These are phyloP conservation scores for Lissonota sp. DNA, from an alignment of 2,888 invertebrate genomes.

Conservation along the genomic window DNA sequence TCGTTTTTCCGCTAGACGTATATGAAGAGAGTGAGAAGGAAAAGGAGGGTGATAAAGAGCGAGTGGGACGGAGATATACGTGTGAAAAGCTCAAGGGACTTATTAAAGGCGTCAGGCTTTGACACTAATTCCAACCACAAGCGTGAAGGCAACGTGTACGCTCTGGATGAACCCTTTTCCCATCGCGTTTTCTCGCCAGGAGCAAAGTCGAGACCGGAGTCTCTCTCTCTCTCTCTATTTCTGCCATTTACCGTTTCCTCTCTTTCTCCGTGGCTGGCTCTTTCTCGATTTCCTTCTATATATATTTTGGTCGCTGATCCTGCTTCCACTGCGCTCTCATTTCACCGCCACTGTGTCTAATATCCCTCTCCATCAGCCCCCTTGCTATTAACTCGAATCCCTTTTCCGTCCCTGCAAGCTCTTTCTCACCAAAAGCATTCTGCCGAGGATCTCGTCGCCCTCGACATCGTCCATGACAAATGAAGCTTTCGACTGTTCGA, in stretches of 20 bases:
- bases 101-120: constrained; percentile 62
- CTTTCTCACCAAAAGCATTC: constrained; percentile 28
- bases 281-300: constrained; percentile 20
- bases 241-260: background rate
- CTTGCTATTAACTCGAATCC: constrained; percentile 23
- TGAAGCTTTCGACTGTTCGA: no score
- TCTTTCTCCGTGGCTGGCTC: constrained; percentile 3
- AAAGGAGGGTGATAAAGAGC: background rate
- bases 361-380: background rate
- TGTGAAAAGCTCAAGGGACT: constrained; percentile 42
- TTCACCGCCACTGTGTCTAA: constrained; percentile 10
- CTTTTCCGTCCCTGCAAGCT: background rate
- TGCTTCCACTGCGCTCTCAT: constrained; percentile 26
- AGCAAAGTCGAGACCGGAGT: constrained; percentile 10
- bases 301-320: constrained; percentile 31
- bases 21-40: background rate
- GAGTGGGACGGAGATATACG: background rate
- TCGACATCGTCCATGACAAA: constrained; percentile 1
- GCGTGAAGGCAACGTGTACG: constrained; percentile 55
- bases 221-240: constrained; percentile 11
- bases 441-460: constrained; percentile 4
- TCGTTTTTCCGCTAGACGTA: constrained; percentile 20
- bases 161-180: constrained; percentile 39
- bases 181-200: constrained; percentile 32
- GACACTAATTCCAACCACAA: constrained; percentile 64